Percentiles rank a stretch among this genome's conserved stretches.
These are phyloP conservation scores for Rhinogobio ventralis DNA, from an alignment of 2,797 vertebrate genomes.

Conservation along the genomic window DNA sequence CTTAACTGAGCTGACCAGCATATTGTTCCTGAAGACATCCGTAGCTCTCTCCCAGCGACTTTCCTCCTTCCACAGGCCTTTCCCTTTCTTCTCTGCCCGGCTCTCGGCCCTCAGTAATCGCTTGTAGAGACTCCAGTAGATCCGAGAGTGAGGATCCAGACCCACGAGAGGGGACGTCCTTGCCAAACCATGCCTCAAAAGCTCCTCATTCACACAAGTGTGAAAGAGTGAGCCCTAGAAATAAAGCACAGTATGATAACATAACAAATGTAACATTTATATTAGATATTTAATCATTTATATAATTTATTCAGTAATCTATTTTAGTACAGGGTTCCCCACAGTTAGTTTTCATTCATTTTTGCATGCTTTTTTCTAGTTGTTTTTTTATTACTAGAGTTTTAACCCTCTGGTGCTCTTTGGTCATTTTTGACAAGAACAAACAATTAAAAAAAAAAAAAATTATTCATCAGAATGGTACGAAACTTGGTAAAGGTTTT, in stretches of 20 bases:
- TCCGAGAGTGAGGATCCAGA: conserved; percentile 76
- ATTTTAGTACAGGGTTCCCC: not conserved
- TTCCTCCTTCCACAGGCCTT: conserved; percentile 88
- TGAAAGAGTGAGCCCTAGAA: conserved; percentile 81
- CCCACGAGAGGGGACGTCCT: conserved; percentile 80
- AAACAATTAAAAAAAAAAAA: too few species aligned
- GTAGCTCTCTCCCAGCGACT: conserved; percentile 76
- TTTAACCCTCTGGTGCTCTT: too few species aligned
- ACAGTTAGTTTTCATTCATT: not conserved
- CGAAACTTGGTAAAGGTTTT: too few species aligned
- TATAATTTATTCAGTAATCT: too few species aligned
- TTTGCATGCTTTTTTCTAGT: not conserved
- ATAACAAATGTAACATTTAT: not conserved
- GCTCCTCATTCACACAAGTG: conserved; percentile 86
- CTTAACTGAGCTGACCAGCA: conserved; percentile 65
- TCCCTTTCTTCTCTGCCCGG: conserved; percentile 84
- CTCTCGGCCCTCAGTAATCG: conserved; percentile 88
- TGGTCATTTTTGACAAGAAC: not conserved
- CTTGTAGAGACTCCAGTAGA: conserved; percentile 87
- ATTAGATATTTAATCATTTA: not conserved
- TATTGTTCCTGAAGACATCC: conserved; percentile 61
- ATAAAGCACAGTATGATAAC: not conserved
- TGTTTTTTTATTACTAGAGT: not conserved
- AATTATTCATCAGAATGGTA: too few species aligned
- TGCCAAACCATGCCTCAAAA: conserved; percentile 87